These are phyloP conservation scores for Acromyrmex echinatior DNA, from an alignment of 1,140 invertebrate genomes.

Conservation along the genomic window DNA sequence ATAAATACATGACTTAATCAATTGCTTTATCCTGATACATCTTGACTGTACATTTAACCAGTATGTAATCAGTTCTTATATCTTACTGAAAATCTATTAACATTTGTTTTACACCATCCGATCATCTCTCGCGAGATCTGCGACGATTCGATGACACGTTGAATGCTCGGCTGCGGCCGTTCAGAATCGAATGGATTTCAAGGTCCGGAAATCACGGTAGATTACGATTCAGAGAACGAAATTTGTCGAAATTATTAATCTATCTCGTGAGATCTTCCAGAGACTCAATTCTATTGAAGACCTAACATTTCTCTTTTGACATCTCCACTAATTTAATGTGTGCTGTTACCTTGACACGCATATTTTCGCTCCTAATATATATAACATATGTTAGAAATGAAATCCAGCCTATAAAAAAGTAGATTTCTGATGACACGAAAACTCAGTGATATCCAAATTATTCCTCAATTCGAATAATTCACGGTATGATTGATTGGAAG, in stretches of 20 bases:
- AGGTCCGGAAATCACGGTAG: conserved; percentile 31
- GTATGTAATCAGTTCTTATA: background rate
- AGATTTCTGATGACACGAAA: background rate
- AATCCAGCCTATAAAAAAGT: background rate
- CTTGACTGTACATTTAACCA: background rate
- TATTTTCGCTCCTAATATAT: background rate
- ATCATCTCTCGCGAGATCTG: background rate
- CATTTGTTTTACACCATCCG: background rate
- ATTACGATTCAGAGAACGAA: conserved; percentile 53
- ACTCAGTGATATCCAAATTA: background rate
- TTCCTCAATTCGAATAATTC: background rate
- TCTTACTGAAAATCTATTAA: background rate
- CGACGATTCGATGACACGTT: conserved; percentile 16
- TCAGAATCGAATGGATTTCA: background rate
- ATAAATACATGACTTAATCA: background rate
- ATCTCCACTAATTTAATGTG: background rate
- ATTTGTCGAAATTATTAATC: background rate
- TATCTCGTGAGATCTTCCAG: conserved; percentile 16
- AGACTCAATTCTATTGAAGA: conserved; percentile 24
- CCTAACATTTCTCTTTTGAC: conserved; percentile 16
- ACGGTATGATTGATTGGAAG: background rate
- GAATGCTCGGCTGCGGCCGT: background rate
- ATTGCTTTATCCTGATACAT: background rate
- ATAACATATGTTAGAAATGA: background rate
- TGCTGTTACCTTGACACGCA: conserved; percentile 42